Evolutionary conservation across 2,797 vertebrate genomes (phyloP).

Genomic region (Phylloscopus collybita): DNA sequence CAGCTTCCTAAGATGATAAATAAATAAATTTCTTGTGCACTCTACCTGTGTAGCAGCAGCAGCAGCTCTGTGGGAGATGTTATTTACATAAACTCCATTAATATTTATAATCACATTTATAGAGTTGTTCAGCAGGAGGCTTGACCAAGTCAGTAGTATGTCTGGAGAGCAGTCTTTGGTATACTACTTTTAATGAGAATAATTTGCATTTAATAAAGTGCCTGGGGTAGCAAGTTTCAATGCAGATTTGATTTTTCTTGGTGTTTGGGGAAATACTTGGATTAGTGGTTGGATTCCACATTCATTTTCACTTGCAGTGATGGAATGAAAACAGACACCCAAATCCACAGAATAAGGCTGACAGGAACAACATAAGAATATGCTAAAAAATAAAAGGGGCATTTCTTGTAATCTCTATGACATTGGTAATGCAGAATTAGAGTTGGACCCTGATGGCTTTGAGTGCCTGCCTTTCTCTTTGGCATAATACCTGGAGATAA

Average conservation of each 20-base stretch:
- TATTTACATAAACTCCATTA: slow-evolving; percentile 70
- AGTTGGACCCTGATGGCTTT: neutral
- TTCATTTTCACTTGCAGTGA: neutral
- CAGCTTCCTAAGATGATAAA: neutral
- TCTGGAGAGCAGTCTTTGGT: slow-evolving; percentile 28
- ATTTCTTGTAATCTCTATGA: neutral
- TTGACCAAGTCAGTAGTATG: slow-evolving; percentile 63
- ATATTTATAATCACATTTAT: slow-evolving; percentile 72
- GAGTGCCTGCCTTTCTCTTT: neutral
- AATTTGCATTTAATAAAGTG: slow-evolving; percentile 52
- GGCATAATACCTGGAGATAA: neutral
- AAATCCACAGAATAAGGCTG: neutral
- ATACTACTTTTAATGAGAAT: slow-evolving; percentile 40
- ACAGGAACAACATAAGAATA: neutral
- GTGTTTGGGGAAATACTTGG: slow-evolving; percentile 28
- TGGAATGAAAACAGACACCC: neutral
- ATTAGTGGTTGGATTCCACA: neutral
- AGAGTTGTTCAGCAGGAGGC: slow-evolving; percentile 61
- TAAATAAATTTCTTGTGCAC: neutral
- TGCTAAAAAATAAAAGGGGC: neutral
- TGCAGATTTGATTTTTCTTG: neutral
- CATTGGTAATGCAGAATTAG: neutral
- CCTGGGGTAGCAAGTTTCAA: neutral
- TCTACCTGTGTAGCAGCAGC: slow-evolving; percentile 47
- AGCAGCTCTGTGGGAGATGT: slow-evolving; percentile 36